phyloP scores from a whole-genome alignment of 2,113 vertebrate species.

The Marmota flaviventris region DNA sequence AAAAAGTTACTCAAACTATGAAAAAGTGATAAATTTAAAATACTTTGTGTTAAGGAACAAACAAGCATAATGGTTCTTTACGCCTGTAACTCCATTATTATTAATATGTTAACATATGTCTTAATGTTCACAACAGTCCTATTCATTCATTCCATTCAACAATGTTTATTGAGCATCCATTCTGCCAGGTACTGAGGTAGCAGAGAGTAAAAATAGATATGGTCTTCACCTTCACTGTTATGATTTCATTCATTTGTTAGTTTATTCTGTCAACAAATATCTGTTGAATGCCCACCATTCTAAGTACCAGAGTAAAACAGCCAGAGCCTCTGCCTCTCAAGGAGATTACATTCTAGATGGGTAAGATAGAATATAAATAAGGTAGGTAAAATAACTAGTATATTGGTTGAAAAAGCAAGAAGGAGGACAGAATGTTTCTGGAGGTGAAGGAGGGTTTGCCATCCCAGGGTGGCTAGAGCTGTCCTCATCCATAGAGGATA shows the following conservation, averaged over 20 bases:
- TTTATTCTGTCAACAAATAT: not conserved
- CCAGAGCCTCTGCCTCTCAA: not conserved
- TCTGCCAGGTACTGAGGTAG: not conserved
- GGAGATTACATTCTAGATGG: conserved; percentile 40
- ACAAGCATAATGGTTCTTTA: not conserved
- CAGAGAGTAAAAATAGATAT: not conserved
- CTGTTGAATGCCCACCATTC: not conserved
- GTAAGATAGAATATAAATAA: not conserved
- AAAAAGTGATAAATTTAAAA: conserved; percentile 38
- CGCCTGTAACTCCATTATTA: not conserved
- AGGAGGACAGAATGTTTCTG: not conserved
- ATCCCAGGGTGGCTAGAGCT: not conserved
- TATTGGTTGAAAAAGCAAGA: not conserved
- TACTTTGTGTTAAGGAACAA: not conserved
- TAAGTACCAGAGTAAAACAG: conserved; percentile 4
- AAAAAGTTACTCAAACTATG: conserved; percentile 30
- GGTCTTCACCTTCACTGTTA: not conserved
- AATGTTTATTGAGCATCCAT: not conserved
- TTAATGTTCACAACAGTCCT: conserved; percentile 20
- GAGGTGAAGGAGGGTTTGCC: not conserved
- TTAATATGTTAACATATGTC: not conserved
- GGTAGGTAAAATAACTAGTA: not conserved
- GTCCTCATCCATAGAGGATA: not conserved
- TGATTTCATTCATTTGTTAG: not conserved
- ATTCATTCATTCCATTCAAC: not conserved